Base-by-base conservation (phyloP, 2,888 invertebrate species). In the Diploptera punctata region DNA sequence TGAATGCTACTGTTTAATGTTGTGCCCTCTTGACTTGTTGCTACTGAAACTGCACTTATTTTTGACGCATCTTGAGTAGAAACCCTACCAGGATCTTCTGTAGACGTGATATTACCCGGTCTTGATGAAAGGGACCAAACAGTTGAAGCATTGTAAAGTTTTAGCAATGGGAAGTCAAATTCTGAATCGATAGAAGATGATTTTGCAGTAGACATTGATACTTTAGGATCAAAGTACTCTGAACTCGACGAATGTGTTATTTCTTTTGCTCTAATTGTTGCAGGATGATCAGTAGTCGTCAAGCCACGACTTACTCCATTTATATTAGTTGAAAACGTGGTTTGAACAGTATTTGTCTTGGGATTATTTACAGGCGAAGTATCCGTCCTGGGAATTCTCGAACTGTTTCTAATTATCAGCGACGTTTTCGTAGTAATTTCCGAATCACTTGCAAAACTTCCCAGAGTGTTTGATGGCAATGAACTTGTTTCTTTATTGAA, bases 91-190 rank as follows among this genome's bases (percentile, higher is more conserved):
- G 57, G 10, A 16, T 29, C 29, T 4, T n/a, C 31, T 24, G 52
- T 10, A 13, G 24, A 10, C 33, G 33, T 33, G 10, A 33, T 33
- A 10, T 10, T 33, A 7, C 33, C 33, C 16, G 10, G 24, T 21
- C 38, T 10, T 2, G 43, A 10, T 16, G 62, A 24, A 9, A n/a
- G 18, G 1, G 29, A 7, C 65, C 44, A 44, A 3, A 65, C 47
- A 0, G 65, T 65, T n/a, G 65, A 65, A n/a, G 65, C n/a, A 47
- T 65, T 65, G 65, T 65, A 65, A 21, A 65, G 29, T 29, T 26
- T 65, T 26, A 43, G 26, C 13, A 65, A 47, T 16, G 65, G 65
- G 13, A 65, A 47, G 21, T 65, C 65, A 4, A 65, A 65, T 18
- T 47, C 65, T 43, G 43, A 43, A 44, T 38, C 43, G 10, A 19